Conservation (phyloP, 1,140 invertebrate species). For the Brachionus plicatilis region DNA sequence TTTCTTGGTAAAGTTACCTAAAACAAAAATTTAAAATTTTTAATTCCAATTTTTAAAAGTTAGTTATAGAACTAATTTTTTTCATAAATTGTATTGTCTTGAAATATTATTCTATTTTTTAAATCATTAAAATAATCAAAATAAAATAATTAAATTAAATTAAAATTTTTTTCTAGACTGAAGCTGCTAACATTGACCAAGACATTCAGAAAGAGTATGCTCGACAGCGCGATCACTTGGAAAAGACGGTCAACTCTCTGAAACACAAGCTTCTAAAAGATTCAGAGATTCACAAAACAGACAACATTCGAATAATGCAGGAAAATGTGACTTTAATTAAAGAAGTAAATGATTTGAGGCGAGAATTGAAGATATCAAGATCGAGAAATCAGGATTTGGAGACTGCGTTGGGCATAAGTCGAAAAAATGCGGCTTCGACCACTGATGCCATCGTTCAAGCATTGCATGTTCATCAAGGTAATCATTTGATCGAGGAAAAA, state of each 20-base stretch:
- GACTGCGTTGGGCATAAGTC: constrained; percentile 63
- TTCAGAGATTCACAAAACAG: constrained; percentile 54
- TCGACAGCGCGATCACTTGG: constrained; percentile 68
- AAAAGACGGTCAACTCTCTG: constrained; percentile 36
- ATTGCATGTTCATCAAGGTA: constrained; percentile 32
- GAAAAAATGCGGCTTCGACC: constrained; percentile 41
- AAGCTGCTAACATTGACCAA: constrained; percentile 56
- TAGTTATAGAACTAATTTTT: no score
- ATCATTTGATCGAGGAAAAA: constrained; percentile 36
- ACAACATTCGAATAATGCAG: constrained; percentile 59
- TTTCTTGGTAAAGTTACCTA: no score
- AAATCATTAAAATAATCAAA: no score
- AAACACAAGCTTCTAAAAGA: constrained; percentile 57
- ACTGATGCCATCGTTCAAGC: constrained; percentile 39
- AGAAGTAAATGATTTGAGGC: constrained; percentile 68
- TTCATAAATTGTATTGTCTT: no score
- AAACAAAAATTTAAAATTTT: no score
- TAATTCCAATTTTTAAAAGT: no score
- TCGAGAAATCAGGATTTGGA: constrained; percentile 66
- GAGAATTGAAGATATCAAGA: constrained; percentile 64
- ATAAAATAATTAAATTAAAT: no score
- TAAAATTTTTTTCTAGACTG: constrained; percentile 45
- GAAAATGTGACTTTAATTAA: constrained; percentile 69
- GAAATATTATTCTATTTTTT: no score
- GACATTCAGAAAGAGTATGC: constrained; percentile 72